Evolutionary conservation across 2,113 vertebrate genomes (phyloP), one percentile per base, ranked within the genome.

Genomic region (Romanogobio albipinnatus): DNA sequence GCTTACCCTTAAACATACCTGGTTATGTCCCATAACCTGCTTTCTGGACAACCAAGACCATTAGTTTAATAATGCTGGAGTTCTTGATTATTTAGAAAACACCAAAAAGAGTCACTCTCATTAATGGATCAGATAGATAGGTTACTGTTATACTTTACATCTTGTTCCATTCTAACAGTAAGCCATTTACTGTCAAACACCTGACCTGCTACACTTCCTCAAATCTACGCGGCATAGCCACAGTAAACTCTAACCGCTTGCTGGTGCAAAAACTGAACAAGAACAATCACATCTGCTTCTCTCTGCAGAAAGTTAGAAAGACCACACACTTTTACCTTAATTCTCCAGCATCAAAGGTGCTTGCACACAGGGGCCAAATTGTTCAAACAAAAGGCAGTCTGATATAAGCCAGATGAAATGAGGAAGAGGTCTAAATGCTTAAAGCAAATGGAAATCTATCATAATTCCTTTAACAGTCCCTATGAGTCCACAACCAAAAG

Each of bases 121-220:
- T 36, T n/a, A 5, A 22, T 11, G 39, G 39, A 73, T 73, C 5
- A 2, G 47, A 51, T 19, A 51, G 26, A 19, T 29, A 29, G 8
- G 4, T 14, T 24, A 74, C 47, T 79, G 22, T 19, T 47, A 29
- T 7, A 47, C 39, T 80, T 78, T 11, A 24, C 29, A 75, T 51
- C 43, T 75, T 33, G 1, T 39, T 58, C 76, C 10, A 59, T 59
- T 59, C 19, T 24, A 49, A 61, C 9, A 53, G 74, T 8, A 53
- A 3, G 3, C 3, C 73, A 33, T 47, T 81, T 66, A 49, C 43
- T 66, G 78, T 49, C 59, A 17, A 81, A 81, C 59, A 81, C 59
- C 78, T 81, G 78, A 64, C 24, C 78, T 49, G 59, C 8, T 24
- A 19, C 24, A 81, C 78, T 79, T 79, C 76, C 58, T 66, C 78